Evolutionary conservation across 2,888 invertebrate species (phyloP), one percentile per base, ranked within the genome.

Genomic region (Ectemnius continuus): DNA sequence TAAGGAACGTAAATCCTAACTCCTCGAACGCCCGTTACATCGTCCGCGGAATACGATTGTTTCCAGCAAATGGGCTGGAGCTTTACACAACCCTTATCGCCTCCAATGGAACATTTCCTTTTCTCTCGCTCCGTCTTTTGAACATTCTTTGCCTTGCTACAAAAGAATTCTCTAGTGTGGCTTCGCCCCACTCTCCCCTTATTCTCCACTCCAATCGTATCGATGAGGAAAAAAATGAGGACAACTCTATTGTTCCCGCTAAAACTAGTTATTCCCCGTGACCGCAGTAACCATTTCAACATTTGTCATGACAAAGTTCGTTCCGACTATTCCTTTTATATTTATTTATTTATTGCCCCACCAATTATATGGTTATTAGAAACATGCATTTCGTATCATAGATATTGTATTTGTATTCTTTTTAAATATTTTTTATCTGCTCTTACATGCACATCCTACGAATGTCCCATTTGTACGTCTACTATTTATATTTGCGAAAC

Each of bases 1-100:
- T 73, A 70, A 69, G 73, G 75, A 78, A 81, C 81, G 81, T 79
- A 83, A 77, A 80, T 80, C 82, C 71, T 76, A 73, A 75, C 79
- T 74, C 61, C 67, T 75, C 76, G 77, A 84, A 82, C 76, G 80
- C 81, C 77, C 81, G 80, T 83, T 83, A 83, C 79, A 83, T 81
- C 79, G 81, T 82, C 81, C 81, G 74, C 69, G 74, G 79, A 83
- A 79, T 80, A 77, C 82, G 81, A 85, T 86, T 85, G 82, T 86
- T 86, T 85, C 78, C 78, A 79, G 64, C 70, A 69, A 80, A 67
- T 75, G 75, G 47, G 62, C 70, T 28, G n/a, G 52, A 14, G 59
- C 66, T 74, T 68, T 78, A 58, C 77, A 18, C 71, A 67, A 66
- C 71, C 71, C 73, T 47, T 69, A 70, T 71, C 75, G 75, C 68